A percentile compares a stretch with the other conserved stretches of the same genome.
phyloP scores from a whole-genome alignment of 1,140 invertebrate species.

The Branchinecta lindahli region DNA sequence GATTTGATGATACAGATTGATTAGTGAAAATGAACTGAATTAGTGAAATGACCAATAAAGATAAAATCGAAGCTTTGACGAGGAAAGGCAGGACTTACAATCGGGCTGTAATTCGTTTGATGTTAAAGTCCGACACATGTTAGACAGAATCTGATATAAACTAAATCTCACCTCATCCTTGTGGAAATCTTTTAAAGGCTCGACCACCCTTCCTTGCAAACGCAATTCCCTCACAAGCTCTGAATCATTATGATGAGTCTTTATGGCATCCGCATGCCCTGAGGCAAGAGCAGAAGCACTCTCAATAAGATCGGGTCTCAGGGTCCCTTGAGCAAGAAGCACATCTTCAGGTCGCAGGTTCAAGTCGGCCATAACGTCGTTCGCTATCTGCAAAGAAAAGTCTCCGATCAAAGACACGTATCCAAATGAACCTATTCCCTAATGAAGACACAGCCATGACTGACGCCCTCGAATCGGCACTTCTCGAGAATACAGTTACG shows the following conservation, averaged over 20 bases:
- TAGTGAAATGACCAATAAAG: too few species aligned
- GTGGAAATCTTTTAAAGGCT: constrained; percentile 97
- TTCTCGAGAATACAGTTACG: too few species aligned
- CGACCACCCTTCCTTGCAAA: constrained; percentile 71
- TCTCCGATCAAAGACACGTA: constrained; percentile 5
- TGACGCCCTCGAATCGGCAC: too few species aligned
- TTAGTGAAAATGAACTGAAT: too few species aligned
- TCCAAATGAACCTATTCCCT: neutral
- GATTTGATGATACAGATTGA: too few species aligned
- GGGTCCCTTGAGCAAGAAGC: constrained; percentile 59
- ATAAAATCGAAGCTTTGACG: too few species aligned
- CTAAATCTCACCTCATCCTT: constrained; percentile 79
- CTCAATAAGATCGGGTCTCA: constrained; percentile 95
- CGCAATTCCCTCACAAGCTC: constrained; percentile 80
- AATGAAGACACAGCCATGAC: neutral
- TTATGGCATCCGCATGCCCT: constrained; percentile 75
- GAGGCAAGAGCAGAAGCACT: constrained; percentile 78
- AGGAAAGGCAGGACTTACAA: too few species aligned
- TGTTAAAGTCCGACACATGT: too few species aligned
- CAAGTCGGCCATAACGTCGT: constrained; percentile 29
- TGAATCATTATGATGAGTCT: constrained; percentile 99
- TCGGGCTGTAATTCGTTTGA: too few species aligned
- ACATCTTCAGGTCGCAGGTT: constrained; percentile 28
- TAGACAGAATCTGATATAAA: too few species aligned
- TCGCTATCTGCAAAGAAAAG: constrained; percentile 29